These are phyloP conservation scores for Trissolcus japonicus DNA, from an alignment of 2,888 invertebrate species.

Conservation along the genomic window DNA sequence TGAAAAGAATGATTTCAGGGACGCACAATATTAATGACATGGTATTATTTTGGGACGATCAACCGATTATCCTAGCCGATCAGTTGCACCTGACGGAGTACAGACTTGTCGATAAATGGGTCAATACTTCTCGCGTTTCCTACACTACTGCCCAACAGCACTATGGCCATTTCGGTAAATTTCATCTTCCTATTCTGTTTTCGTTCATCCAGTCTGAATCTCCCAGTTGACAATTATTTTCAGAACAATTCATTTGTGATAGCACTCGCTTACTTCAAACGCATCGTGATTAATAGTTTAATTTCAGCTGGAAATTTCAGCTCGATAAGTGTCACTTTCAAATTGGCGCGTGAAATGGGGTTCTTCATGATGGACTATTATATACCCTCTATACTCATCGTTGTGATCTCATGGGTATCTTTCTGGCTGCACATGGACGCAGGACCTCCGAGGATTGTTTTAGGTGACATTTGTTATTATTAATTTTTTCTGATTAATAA, in stretches of 20 bases:
- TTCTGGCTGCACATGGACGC: slow-evolving; percentile 93
- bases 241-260: slow-evolving; percentile 2
- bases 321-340: slow-evolving; percentile 86
- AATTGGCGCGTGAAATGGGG: slow-evolving; percentile 87
- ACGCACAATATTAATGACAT: slow-evolving; percentile 88
- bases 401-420: slow-evolving; percentile 91
- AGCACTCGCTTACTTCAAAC: slow-evolving; percentile 27
- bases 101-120: slow-evolving; percentile 83
- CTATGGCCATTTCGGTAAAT: slow-evolving; percentile 84
- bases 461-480: no score
- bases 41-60: slow-evolving; percentile 85
- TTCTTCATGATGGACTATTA: slow-evolving; percentile 93
- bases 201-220: not conserved
- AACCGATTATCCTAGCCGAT: slow-evolving; percentile 85
- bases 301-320: slow-evolving; percentile 89
- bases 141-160: slow-evolving; percentile 83
- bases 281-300: slow-evolving; percentile 59
- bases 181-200: not conserved
- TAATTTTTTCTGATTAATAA: no score
- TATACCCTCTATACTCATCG: slow-evolving; percentile 90
- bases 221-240: not conserved
- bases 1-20: slow-evolving; percentile 83
- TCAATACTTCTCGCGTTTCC: slow-evolving; percentile 83
- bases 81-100: slow-evolving; percentile 90
- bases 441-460: slow-evolving; percentile 87